Conservation (phyloP, 2,113 vertebrate species). For the Seriola dumerili region DNA sequence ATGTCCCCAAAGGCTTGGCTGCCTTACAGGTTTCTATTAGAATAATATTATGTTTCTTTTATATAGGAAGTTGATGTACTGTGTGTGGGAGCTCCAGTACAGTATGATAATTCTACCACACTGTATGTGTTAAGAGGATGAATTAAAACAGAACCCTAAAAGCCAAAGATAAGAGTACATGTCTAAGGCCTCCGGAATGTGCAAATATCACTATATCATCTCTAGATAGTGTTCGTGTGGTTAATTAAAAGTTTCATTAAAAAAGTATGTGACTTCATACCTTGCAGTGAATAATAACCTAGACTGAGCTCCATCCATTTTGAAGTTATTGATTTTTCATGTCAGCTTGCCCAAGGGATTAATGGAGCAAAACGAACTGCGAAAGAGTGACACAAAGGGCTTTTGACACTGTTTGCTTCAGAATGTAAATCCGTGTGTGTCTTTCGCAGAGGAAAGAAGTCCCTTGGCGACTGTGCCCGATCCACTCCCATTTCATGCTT, state of each 20-base stretch:
- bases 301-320: slow-evolving; percentile 35
- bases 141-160: neutral
- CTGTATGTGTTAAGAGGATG: neutral
- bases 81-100: neutral
- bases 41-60: neutral
- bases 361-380: slow-evolving; percentile 67
- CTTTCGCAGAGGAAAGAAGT: slow-evolving; percentile 53
- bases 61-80: neutral
- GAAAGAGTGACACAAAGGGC: slow-evolving; percentile 63
- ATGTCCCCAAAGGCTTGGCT: slow-evolving; percentile 1
- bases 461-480: slow-evolving; percentile 56
- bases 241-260: neutral
- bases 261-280: slow-evolving; percentile 8
- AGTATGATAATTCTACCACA: neutral
- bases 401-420: slow-evolving; percentile 67
- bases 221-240: neutral
- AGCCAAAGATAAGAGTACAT: too few species aligned
- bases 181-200: neutral
- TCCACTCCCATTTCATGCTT: slow-evolving; percentile 79
- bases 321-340: slow-evolving; percentile 60
- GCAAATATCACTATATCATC: neutral
- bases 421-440: slow-evolving; percentile 59
- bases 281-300: neutral
- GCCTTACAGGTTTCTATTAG: neutral
- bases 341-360: slow-evolving; percentile 50